Percentiles rank a stretch among this genome's conserved stretches.
Evolutionary conservation across 1,140 invertebrate species (phyloP).

Genomic region (Drosophila tristis): DNA sequence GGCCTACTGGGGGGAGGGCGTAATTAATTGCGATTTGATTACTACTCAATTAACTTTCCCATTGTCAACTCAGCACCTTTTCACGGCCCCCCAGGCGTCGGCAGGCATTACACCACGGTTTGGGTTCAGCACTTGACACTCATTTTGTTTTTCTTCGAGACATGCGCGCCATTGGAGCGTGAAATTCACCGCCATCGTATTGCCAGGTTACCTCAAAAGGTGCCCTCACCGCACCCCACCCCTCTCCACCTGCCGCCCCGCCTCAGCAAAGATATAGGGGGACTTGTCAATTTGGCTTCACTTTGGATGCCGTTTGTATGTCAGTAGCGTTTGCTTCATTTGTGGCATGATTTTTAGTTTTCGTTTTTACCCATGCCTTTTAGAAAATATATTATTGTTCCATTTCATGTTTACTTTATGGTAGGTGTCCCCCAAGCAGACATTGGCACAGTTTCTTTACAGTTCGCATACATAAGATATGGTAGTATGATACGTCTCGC

Average conservation of each 20-base stretch:
- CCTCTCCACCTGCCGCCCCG: neutral
- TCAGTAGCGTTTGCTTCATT: conserved; percentile 74
- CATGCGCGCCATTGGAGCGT: conserved; percentile 45
- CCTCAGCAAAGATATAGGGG: conserved; percentile 17
- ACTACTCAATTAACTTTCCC: conserved; percentile 66
- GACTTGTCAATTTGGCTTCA: conserved; percentile 60
- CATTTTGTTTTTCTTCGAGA: conserved; percentile 37
- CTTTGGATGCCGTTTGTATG: conserved; percentile 55
- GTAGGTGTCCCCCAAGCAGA: conserved; percentile 28
- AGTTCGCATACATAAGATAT: too few relatives aligned
- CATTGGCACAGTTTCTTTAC: conserved; percentile 47
- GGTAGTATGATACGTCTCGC: too few relatives aligned
- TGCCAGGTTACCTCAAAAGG: conserved; percentile 26
- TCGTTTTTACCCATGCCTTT: conserved; percentile 39
- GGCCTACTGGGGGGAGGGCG: conserved; percentile 41
- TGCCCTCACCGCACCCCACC: neutral
- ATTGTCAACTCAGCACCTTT: conserved; percentile 51
- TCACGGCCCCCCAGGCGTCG: conserved; percentile 14
- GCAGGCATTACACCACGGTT: conserved; percentile 48
- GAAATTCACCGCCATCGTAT: conserved; percentile 42
- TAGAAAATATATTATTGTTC: conserved; percentile 56
- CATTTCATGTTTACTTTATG: conserved; percentile 28
- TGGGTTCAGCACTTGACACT: conserved; percentile 55
- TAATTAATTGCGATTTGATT: conserved; percentile 58
- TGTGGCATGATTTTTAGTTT: conserved; percentile 73